Conservation (phyloP, 1,140 invertebrate species). For the Vanessa atalanta region DNA sequence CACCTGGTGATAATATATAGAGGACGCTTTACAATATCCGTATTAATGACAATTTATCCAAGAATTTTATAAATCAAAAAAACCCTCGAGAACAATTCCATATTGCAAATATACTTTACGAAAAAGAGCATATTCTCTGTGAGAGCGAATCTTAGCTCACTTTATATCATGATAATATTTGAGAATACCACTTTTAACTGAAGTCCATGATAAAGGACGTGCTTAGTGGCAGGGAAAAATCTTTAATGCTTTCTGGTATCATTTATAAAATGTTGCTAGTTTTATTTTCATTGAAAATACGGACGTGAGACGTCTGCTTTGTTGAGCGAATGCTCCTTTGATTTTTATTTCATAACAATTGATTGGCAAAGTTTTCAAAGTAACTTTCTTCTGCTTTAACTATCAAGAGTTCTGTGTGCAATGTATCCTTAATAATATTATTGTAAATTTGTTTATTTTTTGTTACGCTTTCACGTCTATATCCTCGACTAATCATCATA, state of each 20-base stretch:
- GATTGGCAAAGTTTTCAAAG: too few species aligned
- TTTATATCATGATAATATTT: conserved; percentile 6
- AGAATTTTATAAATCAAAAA: too few species aligned
- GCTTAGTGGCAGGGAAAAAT: neutral
- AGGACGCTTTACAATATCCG: too few species aligned
- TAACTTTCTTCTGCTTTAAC: too few species aligned
- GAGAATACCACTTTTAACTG: neutral
- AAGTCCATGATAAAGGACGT: conserved; percentile 2
- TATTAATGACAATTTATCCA: too few species aligned
- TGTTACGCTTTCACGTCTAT: too few species aligned
- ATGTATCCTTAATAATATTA: too few species aligned
- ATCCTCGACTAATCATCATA: too few species aligned
- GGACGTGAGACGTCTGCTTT: too few species aligned
- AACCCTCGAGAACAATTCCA: neutral
- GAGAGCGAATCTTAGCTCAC: neutral
- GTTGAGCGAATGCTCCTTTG: neutral
- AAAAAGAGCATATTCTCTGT: neutral
- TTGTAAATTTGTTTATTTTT: too few species aligned
- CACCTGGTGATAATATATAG: too few species aligned
- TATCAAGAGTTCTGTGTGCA: too few species aligned
- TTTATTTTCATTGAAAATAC: neutral
- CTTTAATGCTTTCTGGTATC: neutral
- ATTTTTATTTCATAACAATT: neutral
- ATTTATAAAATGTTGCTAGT: neutral
- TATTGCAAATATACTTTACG: conserved; percentile 1